Base-by-base conservation (phyloP, 2,888 invertebrate species). In the Cosmopolites sordidus region DNA sequence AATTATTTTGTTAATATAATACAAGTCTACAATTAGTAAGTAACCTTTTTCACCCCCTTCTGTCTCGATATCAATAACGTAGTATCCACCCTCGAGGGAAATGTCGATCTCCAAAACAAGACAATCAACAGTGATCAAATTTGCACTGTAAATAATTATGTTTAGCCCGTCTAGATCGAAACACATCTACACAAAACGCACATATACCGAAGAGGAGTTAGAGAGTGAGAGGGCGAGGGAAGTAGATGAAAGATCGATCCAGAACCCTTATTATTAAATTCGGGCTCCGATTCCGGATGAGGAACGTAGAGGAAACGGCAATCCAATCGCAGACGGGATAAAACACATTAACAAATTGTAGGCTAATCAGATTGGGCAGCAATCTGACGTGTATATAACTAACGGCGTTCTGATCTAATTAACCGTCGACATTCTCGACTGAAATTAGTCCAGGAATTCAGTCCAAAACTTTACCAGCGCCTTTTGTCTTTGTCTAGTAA, bases 271-370 rank as follows among this genome's bases (percentile, higher is more conserved):
- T 51, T 52, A 56, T 56, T 56, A 56, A 56, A 56, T 52, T 52
- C 43, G 39, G 42, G 49, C 43, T 51, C 47, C 44, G 42, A 41
- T 38, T 47, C 47, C 38, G 47, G 38, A 27, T 41, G 46, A 50
- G 50, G 43, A 42, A 33, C 33, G 33, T 12, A 11, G 16, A 39
- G 48, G 38, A 44, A 54, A 42, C 51, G 40, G 57, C 67, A 71
- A 69, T 71, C 69, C 71, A 72, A 72, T 72, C 71, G 71, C 67
- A 72, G 69, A 57, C 67, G 64, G 66, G 72, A 73, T 73, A 73
- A 72, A 73, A 73, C 71, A 71, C 73, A 74, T 74, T 74, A 74
- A 74, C 73, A 74, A 74, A 74, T 74, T 74, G 74, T 74, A 66
- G 72, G 67, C 72, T 73, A 73, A 74, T 74, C 73, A 71, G 70